Evolutionary conservation across 2,888 invertebrate species (phyloP).

Genomic region (Eilema griseolum): DNA sequence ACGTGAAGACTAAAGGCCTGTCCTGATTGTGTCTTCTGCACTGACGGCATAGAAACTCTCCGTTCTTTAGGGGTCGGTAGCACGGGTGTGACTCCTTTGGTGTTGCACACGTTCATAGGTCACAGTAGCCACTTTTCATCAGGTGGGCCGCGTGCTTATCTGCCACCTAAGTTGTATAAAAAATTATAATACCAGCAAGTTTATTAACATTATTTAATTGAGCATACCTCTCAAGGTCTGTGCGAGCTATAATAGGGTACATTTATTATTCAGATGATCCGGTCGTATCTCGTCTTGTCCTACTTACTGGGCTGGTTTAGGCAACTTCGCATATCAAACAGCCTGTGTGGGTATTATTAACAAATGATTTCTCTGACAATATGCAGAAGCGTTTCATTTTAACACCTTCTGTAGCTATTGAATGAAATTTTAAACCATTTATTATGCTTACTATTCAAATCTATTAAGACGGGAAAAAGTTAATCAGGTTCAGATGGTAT

Average conservation of each 20-base stretch:
- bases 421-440: too few species aligned
- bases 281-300: slow-evolving; percentile 55
- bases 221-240: neutral
- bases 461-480: too few species aligned
- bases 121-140: too few species aligned
- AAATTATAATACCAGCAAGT: neutral
- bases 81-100: too few species aligned
- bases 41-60: too few species aligned
- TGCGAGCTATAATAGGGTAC: neutral
- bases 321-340: slow-evolving; percentile 43
- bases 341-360: slow-evolving; percentile 22
- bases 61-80: too few species aligned
- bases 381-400: slow-evolving; percentile 12
- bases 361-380: slow-evolving; percentile 23
- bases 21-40: too few species aligned
- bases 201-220: neutral
- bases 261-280: slow-evolving; percentile 1
- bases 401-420: neutral
- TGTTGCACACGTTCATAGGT: too few species aligned
- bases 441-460: too few species aligned
- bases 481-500: too few species aligned
- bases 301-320: slow-evolving; percentile 53
- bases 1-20: too few species aligned
- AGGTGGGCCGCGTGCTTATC: too few species aligned
- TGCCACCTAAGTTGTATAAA: neutral